Evolutionary conservation across 2,113 vertebrate species (phyloP), one percentile per base, ranked within the genome.

Genomic region (Dolichotis patagonum): DNA sequence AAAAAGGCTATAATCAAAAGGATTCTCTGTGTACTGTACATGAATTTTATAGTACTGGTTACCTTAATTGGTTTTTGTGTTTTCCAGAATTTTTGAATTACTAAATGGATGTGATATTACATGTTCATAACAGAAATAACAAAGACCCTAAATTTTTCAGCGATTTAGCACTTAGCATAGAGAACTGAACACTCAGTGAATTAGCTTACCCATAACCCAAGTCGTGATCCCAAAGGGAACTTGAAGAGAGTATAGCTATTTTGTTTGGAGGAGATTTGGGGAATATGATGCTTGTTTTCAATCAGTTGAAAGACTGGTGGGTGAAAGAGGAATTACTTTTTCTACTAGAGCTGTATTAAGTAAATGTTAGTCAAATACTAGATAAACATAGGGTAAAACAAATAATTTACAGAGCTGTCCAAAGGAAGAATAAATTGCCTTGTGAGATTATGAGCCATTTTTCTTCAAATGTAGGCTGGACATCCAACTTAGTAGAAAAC

Each of bases 1-100:
- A n/a, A n/a, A 78, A 85, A 87, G 46, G 7, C 26, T 96, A 1
- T 84, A 85, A 67, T 90, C 85, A 52, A 91, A 96, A 96, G 20
- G 19, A 73, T 85, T 95, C 82, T 88, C 0, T 89, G 71, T 85
- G 46, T 54, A 56, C 4, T 89, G 43, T 49, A 49, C 26, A 30
- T 90, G 7, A 60, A 30, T 85, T 63, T 85, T 62, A 56, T 90
- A 67, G 43, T 60, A 81, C 71, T 54, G 12, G 17, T 60, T 58
- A 77, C 6, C 28, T 17, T 85, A 81, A 17, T 41, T 90, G 82
- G 8, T 97, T 75, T n/a, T 75, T 35, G 32, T 85, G 24, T 52
- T 20, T 10, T 69, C 35, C 10, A n/a, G 52, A 80, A 91, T 69
- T 85, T 30, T 83, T 82, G 30, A 91, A 88, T 46, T 82, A 84